Base-by-base conservation (phyloP, 64 coral and sea anemone species). In the Montipora capricornis region DNA sequence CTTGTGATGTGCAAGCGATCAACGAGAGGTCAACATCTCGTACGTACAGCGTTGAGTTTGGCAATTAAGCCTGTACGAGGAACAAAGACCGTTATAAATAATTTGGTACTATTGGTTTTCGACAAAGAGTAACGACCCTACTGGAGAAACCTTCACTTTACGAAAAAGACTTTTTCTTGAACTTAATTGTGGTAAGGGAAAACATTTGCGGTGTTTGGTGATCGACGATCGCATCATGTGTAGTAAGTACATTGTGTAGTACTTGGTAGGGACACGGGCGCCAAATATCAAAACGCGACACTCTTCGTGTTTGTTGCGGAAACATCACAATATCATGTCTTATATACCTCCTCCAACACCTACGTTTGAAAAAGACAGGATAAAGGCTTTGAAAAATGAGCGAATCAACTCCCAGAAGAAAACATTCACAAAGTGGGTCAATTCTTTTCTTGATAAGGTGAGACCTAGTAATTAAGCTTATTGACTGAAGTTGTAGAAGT, bases 371-470 rank as follows among this genome's bases (percentile, higher is more conserved):
- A 89, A 93, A 66, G 97, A 96, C 87, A 91, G 97, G 26, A 99
- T 99, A 55, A 96, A 81, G 75, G 84, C 91, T 6, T 87, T 99
- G 57, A 99, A 94, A 92, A 99, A 96, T 80, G 97, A 99, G 71
- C 91, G 97, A 80, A 99, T 99, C 46, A 93, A 82, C 52, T 96
- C 97, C 4, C 97, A 99, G 45, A 99, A 99, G 97, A 99, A 99
- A 89, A 99, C 97, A 19, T 99, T 99, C 26, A 99, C 97, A 10
- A 99, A 99, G 91, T 99, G 95, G 97, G 84, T 99, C 6, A 99
- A 99, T 79, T 99, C 97, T 11, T 99, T 99, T 78, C 52, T 99
- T 10, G 89, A 99, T 60, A 99, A 99, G 97, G 97, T 99, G 9
- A 91, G 96, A 37, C 37, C 37, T 24, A 55, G 87, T 10, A 8